Evolutionary conservation across 2,797 vertebrate genomes (phyloP).

Genomic region (Rhadinocentrus ornatus): DNA sequence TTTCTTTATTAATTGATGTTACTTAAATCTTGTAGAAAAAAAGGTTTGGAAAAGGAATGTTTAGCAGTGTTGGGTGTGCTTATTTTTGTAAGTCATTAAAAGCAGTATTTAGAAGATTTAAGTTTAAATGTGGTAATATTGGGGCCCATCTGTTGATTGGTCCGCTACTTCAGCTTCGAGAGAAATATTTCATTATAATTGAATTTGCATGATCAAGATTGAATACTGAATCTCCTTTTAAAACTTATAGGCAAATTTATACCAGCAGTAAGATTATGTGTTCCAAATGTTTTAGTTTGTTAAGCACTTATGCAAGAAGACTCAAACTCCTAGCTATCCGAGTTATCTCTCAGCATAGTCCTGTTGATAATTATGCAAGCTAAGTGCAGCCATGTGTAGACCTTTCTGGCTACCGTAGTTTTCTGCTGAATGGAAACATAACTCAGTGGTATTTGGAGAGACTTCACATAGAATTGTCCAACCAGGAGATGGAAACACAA

Average conservation of each 20-base stretch:
- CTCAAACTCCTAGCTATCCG: neutral
- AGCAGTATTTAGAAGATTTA: too few species aligned
- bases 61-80: neutral
- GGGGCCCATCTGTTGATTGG: too few species aligned
- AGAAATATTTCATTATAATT: neutral
- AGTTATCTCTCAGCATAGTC: neutral
- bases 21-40: neutral
- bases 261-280: neutral
- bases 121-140: too few species aligned
- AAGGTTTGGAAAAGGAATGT: too few species aligned
- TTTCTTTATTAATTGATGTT: neutral
- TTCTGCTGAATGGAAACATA: slow-evolving; percentile 44
- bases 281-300: neutral
- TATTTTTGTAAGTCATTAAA: neutral
- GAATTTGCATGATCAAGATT: neutral
- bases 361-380: neutral
- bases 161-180: neutral
- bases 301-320: neutral
- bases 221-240: too few species aligned
- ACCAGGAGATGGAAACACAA: slow-evolving; percentile 27
- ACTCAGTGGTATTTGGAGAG: slow-evolving; percentile 39
- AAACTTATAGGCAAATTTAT: neutral
- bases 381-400: slow-evolving; percentile 4
- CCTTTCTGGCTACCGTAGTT: slow-evolving; percentile 20
- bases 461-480: slow-evolving; percentile 36